Evolutionary conservation across 2,797 vertebrate species (phyloP).

Genomic region (Pseudomugil tenellus): DNA sequence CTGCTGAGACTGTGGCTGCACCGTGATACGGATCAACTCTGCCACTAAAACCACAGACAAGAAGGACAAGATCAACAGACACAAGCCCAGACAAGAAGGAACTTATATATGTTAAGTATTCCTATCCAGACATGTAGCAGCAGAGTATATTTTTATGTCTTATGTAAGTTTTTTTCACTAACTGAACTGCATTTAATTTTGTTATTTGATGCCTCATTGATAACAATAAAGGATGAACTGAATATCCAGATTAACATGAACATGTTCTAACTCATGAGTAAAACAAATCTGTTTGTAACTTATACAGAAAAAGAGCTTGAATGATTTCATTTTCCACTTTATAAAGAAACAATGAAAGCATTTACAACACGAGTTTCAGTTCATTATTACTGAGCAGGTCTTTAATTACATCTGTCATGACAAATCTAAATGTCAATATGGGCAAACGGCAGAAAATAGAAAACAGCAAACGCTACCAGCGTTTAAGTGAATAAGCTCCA

Average conservation of each 20-base stretch:
- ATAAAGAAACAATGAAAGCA: background rate
- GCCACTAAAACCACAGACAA: conserved; percentile 42
- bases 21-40: conserved; percentile 74
- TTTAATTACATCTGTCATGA: background rate
- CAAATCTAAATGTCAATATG: too few relatives aligned
- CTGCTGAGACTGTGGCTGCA: conserved; percentile 81
- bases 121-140: background rate
- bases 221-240: too few relatives aligned
- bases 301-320: background rate
- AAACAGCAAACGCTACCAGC: too few relatives aligned
- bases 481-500: too few relatives aligned
- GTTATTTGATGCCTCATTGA: too few relatives aligned
- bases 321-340: background rate
- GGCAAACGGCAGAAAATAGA: too few relatives aligned
- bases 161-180: too few relatives aligned
- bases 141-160: too few relatives aligned
- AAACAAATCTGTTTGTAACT: background rate
- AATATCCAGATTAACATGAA: too few relatives aligned
- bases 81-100: background rate
- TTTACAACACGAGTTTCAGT: background rate
- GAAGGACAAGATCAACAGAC: background rate
- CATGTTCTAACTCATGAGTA: too few relatives aligned
- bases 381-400: background rate
- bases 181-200: too few relatives aligned
- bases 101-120: background rate